These are phyloP conservation scores for Caenorhabditis becei DNA, from an alignment of 2,888 invertebrate genomes.

Conservation along the genomic window DNA sequence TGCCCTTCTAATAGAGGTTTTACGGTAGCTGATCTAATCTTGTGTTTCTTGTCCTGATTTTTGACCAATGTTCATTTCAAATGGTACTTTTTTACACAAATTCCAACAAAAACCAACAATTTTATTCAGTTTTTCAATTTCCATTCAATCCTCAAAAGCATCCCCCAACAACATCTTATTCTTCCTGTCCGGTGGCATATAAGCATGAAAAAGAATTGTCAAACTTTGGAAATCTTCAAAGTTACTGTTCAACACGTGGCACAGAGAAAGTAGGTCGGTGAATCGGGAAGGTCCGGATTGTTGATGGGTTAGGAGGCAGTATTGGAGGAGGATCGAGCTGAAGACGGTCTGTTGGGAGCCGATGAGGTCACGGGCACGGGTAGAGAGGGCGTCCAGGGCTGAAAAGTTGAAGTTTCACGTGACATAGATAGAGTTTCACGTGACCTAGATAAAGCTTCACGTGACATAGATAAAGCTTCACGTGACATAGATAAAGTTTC, in stretches of 20 bases:
- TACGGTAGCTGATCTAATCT: no score
- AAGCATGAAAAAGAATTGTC: neutral
- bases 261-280: conserved; percentile 1
- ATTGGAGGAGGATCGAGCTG: conserved; percentile 8
- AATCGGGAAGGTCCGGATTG: conserved; percentile 4
- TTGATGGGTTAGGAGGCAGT: neutral
- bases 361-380: neutral
- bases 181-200: neutral
- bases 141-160: conserved; percentile 1
- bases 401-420: neutral
- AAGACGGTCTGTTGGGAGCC: neutral
- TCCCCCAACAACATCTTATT: neutral
- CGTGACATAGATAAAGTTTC: no score
- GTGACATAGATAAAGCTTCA: no score
- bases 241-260: neutral
- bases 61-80: no score
- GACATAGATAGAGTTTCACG: no score
- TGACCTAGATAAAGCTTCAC: no score
- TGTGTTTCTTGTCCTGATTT: no score
- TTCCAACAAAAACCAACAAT: no score
- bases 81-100: no score
- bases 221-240: neutral
- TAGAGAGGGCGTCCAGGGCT: neutral
- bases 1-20: no score
- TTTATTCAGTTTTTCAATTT: neutral